Base-by-base conservation (phyloP, 23 tunicate genomes). In the Diplosoma virens region DNA sequence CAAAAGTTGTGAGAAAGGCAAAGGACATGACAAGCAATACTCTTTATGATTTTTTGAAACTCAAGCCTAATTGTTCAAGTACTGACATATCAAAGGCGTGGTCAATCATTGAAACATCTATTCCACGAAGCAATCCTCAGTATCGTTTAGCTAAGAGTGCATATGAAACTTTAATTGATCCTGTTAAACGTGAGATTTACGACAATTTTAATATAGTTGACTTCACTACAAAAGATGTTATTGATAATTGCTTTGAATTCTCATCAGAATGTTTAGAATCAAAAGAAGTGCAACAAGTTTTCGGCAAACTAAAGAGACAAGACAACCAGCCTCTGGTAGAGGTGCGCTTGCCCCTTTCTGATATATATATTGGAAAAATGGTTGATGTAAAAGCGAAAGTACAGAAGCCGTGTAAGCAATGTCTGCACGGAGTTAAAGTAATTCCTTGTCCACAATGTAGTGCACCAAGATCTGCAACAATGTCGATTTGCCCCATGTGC, bases 171-270 rank as follows among this genome's bases (percentile, higher is more conserved):
- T 65, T 78, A 47, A 35, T 30, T 0, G 74, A 78, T 50, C 83
- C 83, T 1, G 63, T 60, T 31, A 64, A 64, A 46, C 36, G 83
- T 2, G 83, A 60, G 53, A 24, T 78, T 35, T 78, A 78, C 50
- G 47, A 78, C 63, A 78, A 30, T 30, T 78, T 78, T 78, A 28
- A 37, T 7, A 64, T 78, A 28, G 50, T 26, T 27, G 25, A 48
- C n/a, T 9, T 4, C 7, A 3, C 37, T 16, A 6, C 3, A 14
- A 21, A 56, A 11, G 74, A 67, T 36, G 14, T 16, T 36, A 33
- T 52, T 52, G 65, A 73, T 29, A 31, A 16, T 32, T 28, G 30
- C 35, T 32, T 33, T 45, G 5, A 59, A 30, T 58, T 29, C 23
- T 76, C 67, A 30, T 16, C 36, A 33, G 46, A 2, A 33, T 58